A percentile compares a stretch with the other conserved stretches of the same genome.
Evolutionary conservation across 92 coral and sea anemone species (phyloP).

Genomic region (Siderastrea radians): DNA sequence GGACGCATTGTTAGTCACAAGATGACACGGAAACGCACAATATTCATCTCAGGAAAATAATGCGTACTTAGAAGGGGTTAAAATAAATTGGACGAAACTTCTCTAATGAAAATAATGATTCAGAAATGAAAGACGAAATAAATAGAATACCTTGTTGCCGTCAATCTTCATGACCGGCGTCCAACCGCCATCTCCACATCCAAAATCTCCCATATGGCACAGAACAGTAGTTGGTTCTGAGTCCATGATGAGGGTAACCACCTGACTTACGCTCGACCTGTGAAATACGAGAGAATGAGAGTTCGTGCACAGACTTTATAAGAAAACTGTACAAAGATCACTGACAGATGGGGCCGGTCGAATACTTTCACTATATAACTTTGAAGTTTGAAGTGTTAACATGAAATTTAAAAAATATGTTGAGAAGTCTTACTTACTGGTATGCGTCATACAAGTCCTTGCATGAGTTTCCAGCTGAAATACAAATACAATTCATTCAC

Average conservation of each 20-base stretch:
- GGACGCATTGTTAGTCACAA: too few species aligned
- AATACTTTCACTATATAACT: too few species aligned
- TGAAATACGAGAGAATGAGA: background rate
- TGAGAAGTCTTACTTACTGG: background rate
- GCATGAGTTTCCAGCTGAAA: background rate
- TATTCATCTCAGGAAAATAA: too few species aligned
- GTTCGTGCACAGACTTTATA: background rate
- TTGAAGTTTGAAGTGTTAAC: too few species aligned
- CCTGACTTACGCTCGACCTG: background rate
- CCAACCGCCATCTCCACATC: conserved; percentile 3
- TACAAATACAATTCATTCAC: background rate
- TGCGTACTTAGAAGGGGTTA: too few species aligned
- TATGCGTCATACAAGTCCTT: background rate
- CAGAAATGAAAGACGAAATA: too few species aligned
- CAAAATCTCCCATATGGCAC: background rate
- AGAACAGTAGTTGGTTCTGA: background rate
- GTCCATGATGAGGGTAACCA: background rate
- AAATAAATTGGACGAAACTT: too few species aligned
- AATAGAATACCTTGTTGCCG: background rate
- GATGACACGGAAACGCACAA: too few species aligned
- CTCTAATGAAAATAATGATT: too few species aligned
- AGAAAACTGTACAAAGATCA: background rate
- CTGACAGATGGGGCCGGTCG: too few species aligned
- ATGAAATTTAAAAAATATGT: too few species aligned
- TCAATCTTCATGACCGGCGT: conserved; percentile 7